A percentile compares a stretch with the other conserved stretches of the same genome.
phyloP scores from a whole-genome alignment of 2,113 vertebrate species.

The Megaceryle maxima region DNA sequence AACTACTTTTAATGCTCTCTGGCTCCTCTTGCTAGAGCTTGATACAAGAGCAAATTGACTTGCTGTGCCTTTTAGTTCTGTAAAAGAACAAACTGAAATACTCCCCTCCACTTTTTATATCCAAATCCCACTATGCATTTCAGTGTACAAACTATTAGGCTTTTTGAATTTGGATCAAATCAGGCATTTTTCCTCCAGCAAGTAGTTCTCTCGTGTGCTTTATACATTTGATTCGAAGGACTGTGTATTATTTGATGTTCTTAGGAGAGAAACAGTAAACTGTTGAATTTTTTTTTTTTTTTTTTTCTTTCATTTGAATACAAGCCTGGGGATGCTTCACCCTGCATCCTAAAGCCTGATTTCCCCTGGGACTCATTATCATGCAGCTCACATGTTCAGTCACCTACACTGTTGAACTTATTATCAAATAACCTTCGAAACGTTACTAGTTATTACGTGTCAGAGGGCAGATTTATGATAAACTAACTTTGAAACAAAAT shows the following conservation, averaged over 20 bases:
- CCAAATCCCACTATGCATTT: background rate
- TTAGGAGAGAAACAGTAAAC: constrained; percentile 71
- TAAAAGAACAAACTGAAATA: background rate
- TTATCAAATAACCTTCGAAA: constrained; percentile 79
- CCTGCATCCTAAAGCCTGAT: constrained; percentile 71
- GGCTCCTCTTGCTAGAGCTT: constrained; percentile 3
- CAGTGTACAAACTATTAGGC: background rate
- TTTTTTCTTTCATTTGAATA: constrained; percentile 71
- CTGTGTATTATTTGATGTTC: constrained; percentile 63
- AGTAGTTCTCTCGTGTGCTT: background rate
- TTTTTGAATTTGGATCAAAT: constrained; percentile 48
- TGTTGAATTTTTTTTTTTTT: constrained; percentile 56
- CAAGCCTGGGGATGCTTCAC: constrained; percentile 59
- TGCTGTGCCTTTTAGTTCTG: background rate
- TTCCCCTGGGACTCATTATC: constrained; percentile 76
- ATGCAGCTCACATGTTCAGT: constrained; percentile 75
- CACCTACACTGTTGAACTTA: constrained; percentile 78
- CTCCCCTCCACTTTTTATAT: background rate
- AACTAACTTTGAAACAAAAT: constrained; percentile 77
- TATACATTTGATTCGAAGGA: constrained; percentile 41
- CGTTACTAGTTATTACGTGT: constrained; percentile 75
- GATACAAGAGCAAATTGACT: constrained; percentile 8
- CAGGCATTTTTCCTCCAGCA: background rate
- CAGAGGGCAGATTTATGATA: constrained; percentile 78
- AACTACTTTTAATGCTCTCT: background rate